phyloP scores from a whole-genome alignment of 2,113 vertebrate species.

The Euleptes europaea region DNA sequence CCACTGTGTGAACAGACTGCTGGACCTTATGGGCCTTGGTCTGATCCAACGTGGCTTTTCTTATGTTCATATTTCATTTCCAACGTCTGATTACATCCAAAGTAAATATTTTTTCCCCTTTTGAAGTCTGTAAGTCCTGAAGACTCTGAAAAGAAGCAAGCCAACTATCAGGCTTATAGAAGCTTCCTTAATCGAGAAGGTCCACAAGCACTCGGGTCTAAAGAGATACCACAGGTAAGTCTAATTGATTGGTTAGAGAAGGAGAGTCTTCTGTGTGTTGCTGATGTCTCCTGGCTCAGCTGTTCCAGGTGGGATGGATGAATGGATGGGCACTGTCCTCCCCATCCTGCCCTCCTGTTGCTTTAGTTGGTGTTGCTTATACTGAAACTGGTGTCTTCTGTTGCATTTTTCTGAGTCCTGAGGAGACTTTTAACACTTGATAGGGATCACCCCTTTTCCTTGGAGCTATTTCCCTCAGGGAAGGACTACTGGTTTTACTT shows the following conservation, averaged over 20 bases:
- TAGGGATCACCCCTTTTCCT: no score
- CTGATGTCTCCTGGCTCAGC: neutral
- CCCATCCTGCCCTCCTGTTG: neutral
- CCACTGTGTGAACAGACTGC: no score
- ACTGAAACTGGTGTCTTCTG: no score
- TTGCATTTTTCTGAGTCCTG: no score
- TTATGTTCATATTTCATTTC: neutral
- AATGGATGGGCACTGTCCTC: no score
- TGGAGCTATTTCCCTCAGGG: no score
- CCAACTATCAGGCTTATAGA: conserved; percentile 86
- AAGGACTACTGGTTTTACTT: no score
- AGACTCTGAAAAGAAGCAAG: conserved; percentile 88
- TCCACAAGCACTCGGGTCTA: conserved; percentile 93
- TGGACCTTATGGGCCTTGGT: no score
- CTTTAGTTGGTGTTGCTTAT: no score
- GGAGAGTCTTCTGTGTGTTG: fast-evolving
- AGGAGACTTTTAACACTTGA: no score
- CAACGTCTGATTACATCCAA: conserved; percentile 38
- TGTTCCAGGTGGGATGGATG: neutral
- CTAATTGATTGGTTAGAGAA: neutral
- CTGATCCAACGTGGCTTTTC: no score
- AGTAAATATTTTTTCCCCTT: neutral
- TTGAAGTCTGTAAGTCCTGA: conserved; percentile 85
- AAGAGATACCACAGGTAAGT: conserved; percentile 89
- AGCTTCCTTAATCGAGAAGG: conserved; percentile 95